Percentiles rank a stretch among this genome's conserved stretches.
Conservation (phyloP, 2,888 invertebrate species). For the Tricholauxania praeusta region DNA sequence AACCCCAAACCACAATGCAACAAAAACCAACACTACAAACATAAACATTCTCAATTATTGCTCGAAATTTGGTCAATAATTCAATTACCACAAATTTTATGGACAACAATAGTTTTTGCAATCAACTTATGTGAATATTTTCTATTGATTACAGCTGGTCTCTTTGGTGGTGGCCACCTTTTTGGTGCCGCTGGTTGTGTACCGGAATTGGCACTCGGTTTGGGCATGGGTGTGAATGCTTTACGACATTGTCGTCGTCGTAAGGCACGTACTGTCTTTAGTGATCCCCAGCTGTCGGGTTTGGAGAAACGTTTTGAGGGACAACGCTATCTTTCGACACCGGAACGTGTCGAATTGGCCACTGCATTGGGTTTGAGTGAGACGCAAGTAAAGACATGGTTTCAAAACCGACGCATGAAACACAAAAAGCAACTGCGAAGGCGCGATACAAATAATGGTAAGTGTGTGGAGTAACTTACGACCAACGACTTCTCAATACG, state of each 20-base stretch:
- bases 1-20: slow-evolving; percentile 24
- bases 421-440: slow-evolving; percentile 87
- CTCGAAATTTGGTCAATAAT: slow-evolving; percentile 28
- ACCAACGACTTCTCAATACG: too few relatives aligned
- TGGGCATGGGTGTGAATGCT: slow-evolving; percentile 71
- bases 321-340: slow-evolving; percentile 95
- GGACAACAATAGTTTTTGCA: slow-evolving; percentile 7
- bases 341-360: slow-evolving; percentile 94
- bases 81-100: slow-evolving; percentile 27
- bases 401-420: slow-evolving; percentile 97
- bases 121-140: background rate
- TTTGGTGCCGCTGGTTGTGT: slow-evolving; percentile 65
- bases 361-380: slow-evolving; percentile 93
- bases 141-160: slow-evolving; percentile 54
- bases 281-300: slow-evolving; percentile 85
- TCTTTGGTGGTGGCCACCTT: slow-evolving; percentile 66
- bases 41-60: slow-evolving; percentile 9
- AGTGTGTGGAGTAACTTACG: slow-evolving; percentile 42
- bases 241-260: slow-evolving; percentile 94
- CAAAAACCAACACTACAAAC: slow-evolving; percentile 26
- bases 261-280: slow-evolving; percentile 95
- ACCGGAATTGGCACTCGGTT: slow-evolving; percentile 66
- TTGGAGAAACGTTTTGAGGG: slow-evolving; percentile 95
- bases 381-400: slow-evolving; percentile 98
- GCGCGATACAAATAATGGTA: slow-evolving; percentile 66